These are phyloP conservation scores for Hypotaenidia philippensis DNA, from an alignment of 2,797 vertebrate species.

Conservation along the genomic window DNA sequence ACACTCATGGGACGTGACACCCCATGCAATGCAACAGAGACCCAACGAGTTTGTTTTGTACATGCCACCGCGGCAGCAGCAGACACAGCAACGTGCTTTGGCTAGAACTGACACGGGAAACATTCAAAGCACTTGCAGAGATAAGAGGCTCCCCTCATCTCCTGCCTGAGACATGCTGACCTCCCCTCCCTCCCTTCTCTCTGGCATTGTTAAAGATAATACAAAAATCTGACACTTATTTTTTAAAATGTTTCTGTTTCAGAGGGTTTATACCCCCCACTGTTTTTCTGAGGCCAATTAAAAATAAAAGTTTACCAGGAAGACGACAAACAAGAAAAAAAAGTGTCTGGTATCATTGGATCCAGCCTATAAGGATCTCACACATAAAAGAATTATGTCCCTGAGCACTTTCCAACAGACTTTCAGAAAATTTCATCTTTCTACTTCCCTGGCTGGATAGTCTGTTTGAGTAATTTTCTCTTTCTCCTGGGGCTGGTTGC, in stretches of 20 bases:
- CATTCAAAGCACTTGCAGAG: neutral
- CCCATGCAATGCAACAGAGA: neutral
- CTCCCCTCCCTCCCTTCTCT: neutral
- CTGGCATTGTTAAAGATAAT: neutral
- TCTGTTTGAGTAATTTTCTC: slow-evolving; percentile 80
- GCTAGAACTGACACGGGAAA: slow-evolving; percentile 5
- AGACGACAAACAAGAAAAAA: neutral
- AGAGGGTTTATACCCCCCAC: neutral
- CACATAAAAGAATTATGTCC: slow-evolving; percentile 47
- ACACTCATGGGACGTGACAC: neutral
- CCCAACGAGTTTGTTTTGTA: slow-evolving; percentile 22
- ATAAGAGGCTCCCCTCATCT: slow-evolving; percentile 18
- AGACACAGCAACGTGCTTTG: neutral
- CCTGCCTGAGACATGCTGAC: neutral
- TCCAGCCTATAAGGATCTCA: slow-evolving; percentile 32
- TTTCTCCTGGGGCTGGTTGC: slow-evolving; percentile 83
- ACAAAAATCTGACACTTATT: slow-evolving; percentile 14
- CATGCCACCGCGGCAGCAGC: neutral
- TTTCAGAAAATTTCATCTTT: slow-evolving; percentile 75
- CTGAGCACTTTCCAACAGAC: slow-evolving; percentile 70
- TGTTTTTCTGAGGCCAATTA: slow-evolving; percentile 15
- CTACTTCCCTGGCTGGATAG: slow-evolving; percentile 72
- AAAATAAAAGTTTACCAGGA: slow-evolving; percentile 49
- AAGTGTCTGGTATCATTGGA: neutral
- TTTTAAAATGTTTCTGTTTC: neutral